A percentile compares a stretch with the other conserved stretches of the same genome.
phyloP scores from a whole-genome alignment of 2,113 vertebrate species.

The Patagioenas fasciata region DNA sequence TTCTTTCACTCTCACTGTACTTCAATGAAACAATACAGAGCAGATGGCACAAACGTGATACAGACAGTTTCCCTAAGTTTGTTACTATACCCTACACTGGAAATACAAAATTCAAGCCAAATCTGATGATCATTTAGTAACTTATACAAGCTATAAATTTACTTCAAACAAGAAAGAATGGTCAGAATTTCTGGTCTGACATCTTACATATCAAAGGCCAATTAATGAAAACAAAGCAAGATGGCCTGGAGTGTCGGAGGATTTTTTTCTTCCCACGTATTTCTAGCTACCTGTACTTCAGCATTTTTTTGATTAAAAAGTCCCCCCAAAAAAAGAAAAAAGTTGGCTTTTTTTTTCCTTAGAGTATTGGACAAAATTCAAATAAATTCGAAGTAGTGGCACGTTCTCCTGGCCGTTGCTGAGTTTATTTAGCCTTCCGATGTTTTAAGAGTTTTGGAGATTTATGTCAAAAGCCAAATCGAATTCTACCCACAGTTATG shows the following conservation, averaged over 20 bases:
- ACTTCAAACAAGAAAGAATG: background rate
- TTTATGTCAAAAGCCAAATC: background rate
- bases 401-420: background rate
- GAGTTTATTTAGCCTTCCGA: background rate
- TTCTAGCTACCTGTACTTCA: background rate
- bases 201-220: background rate
- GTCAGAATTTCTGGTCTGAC: background rate
- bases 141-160: background rate
- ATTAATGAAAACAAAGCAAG: background rate
- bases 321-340: background rate
- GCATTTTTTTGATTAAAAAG: background rate
- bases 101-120: background rate
- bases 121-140: background rate
- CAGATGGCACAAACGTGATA: background rate
- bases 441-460: background rate
- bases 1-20: background rate
- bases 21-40: background rate
- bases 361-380: background rate
- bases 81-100: background rate
- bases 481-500: background rate
- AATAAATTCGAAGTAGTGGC: background rate
- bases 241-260: background rate
- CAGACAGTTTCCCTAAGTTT: background rate
- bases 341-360: background rate
- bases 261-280: background rate